Evolutionary conservation across 2,113 vertebrate genomes (phyloP), one percentile per base, ranked within the genome.

Genomic region (Platichthys flesus): DNA sequence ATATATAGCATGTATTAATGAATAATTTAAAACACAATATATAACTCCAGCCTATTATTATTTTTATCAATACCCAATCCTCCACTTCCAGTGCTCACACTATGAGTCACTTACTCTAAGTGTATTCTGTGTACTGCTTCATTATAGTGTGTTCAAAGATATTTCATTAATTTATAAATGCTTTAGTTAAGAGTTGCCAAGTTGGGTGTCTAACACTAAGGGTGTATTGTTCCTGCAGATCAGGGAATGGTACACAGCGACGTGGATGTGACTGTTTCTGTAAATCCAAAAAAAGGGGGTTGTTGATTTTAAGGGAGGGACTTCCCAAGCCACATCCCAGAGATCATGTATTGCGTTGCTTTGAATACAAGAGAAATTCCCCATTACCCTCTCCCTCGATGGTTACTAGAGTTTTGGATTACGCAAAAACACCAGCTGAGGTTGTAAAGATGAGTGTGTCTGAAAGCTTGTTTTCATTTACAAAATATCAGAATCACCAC

Each of bases 241-340:
- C 10, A 12, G 35, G 35, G 3, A 52, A 61, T 4, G 4, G n/a
- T 8, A 37, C 35, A 73, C 37, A 54, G 2, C n/a, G 57, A 82
- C 8, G 28, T 24, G 42, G 68, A 57, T 9, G 31, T 65, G 14
- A 56, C 72, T 15, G 31, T 54, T 82, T 60, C 54, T 70, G n/a
- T 60, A 45, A 16, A 51, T 42, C 61, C 23, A 65, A 37, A 65
- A 65, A 37, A 55, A 59, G 35, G 31, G 52, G 42, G 67, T 58
- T 58, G 42, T 65, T 75, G 20, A 26, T 59, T 68, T 74, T 14
- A 66, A 80, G 49, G 71, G 79, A 89, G 91, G 94, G 89, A 93
- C 81, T 92, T 92, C 83, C 92, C 85, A 83, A 82, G 26, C 37
- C 74, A 78, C 76, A 83, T 86, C 79, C 78, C 68, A 75, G 42